Base-by-base conservation (phyloP, 2,888 invertebrate species). In the Anticlea derivata region DNA sequence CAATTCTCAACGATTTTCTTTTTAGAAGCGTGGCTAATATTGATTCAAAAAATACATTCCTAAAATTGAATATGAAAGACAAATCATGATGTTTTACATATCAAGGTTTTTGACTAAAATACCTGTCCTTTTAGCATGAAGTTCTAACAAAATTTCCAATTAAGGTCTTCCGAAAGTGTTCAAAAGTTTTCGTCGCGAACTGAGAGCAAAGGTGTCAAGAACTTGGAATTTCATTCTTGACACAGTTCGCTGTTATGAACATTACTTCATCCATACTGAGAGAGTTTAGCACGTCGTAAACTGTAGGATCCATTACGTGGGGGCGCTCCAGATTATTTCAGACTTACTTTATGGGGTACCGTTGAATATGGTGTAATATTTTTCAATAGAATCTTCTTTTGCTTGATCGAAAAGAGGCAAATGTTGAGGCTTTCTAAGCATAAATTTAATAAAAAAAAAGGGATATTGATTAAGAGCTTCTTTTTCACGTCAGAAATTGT, bases 261-360 rank as follows among this genome's bases (percentile, higher is more conserved):
- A 77, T 82, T 75, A 74, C 78, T 81, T 75, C 70, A 82, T 81
- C 75, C 70, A 70, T 68, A 69, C 67, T 63, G 50, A 55, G 68
- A 70, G 70, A 76, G 75, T 79, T 83, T 83, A 85, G 80, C 82
- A 83, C 84, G 68, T 83, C 83, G 75, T 84, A 84, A 84, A 84
- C 74, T 78, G 73, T 73, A 70, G 75, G 73, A 76, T 81, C 80
- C 78, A 83, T 84, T 83, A 82, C 77, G 70, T 55, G 66, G 61
- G 58, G 65, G 66, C 61, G 66, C 69, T 66, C 67, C 60, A 75
- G 74, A 79, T 80, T 75, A 79, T 73, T 68, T 73, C 62, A 61
- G 61, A 57, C 66, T 64, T 65, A 64, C 68, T 73, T 73, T 74
- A 75, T 63, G 67, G 57, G 60, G 58, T 58, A 33, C 61, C 62